These are phyloP conservation scores for Nannoperca obscura DNA, from an alignment of 2,797 vertebrate species.

Conservation along the genomic window DNA sequence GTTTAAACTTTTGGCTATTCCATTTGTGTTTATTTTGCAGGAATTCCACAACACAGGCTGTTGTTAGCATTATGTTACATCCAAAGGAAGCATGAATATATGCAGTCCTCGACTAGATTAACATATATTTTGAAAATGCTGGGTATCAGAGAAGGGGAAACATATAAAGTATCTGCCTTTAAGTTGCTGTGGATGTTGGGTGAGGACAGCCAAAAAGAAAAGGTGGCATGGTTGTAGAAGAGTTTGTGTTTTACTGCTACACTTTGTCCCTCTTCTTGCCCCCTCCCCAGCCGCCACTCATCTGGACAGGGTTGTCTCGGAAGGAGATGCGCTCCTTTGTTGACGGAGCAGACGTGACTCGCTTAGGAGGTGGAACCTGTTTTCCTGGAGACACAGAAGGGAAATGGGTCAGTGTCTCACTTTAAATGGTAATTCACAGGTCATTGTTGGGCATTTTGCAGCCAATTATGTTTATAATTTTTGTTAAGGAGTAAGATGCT, in stretches of 20 bases:
- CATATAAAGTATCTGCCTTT: neutral
- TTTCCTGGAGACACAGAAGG: constrained; percentile 74
- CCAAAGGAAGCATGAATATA: neutral
- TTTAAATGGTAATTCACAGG: neutral
- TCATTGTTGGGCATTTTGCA: neutral
- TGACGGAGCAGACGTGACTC: constrained; percentile 75
- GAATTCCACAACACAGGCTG: neutral
- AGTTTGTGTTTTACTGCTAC: constrained; percentile 76
- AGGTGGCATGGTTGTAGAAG: neutral
- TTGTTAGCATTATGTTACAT: neutral
- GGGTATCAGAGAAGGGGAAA: neutral
- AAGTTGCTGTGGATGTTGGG: neutral
- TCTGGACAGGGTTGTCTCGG: constrained; percentile 87
- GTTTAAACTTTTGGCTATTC: neutral
- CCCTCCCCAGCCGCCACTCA: constrained; percentile 93
- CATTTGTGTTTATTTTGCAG: neutral
- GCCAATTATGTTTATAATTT: no score
- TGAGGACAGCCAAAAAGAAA: neutral
- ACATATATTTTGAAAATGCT: neutral
- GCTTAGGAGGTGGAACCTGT: constrained; percentile 76
- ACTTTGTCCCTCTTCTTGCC: constrained; percentile 89
- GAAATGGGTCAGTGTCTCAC: neutral
- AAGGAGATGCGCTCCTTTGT: constrained; percentile 91
- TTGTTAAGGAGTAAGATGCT: no score
- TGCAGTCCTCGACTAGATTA: neutral